phyloP scores from a whole-genome alignment of 1,140 invertebrate genomes.

The Drosophila teissieri region DNA sequence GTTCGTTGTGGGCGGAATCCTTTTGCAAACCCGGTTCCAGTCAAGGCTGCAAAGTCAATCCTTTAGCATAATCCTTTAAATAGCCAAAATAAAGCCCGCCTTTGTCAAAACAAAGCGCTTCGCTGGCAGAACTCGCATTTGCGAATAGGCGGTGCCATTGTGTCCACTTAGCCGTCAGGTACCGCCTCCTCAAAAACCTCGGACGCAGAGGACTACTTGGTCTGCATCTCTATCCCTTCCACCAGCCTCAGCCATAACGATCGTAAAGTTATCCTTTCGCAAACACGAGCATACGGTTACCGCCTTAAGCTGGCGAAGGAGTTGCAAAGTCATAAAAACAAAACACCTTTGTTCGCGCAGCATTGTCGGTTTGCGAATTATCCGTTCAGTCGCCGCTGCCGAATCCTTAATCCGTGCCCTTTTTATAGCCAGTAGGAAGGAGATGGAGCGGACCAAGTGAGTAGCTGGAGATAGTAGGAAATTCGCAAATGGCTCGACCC shows the following conservation, averaged over 20 bases:
- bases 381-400: constrained; percentile 71
- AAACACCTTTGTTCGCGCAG: constrained; percentile 77
- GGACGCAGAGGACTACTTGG: background rate
- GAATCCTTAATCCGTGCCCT: constrained; percentile 64
- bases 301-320: constrained; percentile 67
- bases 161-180: constrained; percentile 72
- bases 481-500: constrained; percentile 67
- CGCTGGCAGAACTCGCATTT: constrained; percentile 67
- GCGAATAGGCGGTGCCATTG: constrained; percentile 76
- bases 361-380: constrained; percentile 79
- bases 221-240: constrained; percentile 14
- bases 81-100: constrained; percentile 83
- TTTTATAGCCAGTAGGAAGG: constrained; percentile 37
- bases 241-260: constrained; percentile 60
- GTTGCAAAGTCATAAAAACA: constrained; percentile 84
- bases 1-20: constrained; percentile 63
- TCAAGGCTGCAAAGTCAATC: constrained; percentile 83
- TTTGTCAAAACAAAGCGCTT: constrained; percentile 77
- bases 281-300: constrained; percentile 52
- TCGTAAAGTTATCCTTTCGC: constrained; percentile 79
- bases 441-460: background rate
- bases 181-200: constrained; percentile 49
- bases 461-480: constrained; percentile 3
- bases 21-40: constrained; percentile 40
- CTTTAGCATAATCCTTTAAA: constrained; percentile 84